Evolutionary conservation across 2,888 invertebrate genomes (phyloP).

Genomic region (Tenthredo mesomela): DNA sequence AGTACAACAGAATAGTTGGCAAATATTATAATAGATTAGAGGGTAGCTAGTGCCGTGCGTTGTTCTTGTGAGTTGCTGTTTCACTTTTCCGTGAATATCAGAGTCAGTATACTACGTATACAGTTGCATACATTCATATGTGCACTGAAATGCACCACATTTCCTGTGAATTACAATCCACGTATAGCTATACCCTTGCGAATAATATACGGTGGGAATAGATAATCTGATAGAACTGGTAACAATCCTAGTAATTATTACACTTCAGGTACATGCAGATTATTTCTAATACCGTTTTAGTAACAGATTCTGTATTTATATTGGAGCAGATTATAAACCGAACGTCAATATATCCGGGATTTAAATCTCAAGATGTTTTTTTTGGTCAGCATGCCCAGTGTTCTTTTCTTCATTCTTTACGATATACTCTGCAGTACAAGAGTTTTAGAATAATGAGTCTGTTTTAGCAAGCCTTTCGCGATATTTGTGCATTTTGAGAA

Average conservation of each 20-base stretch:
- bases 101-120: background rate
- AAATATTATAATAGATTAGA: constrained; percentile 39
- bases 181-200: background rate
- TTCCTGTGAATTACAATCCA: background rate
- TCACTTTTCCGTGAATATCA: background rate
- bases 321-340: background rate
- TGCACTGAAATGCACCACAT: constrained; percentile 8
- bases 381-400: background rate
- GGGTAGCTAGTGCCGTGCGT: constrained; percentile 12
- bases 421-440: background rate
- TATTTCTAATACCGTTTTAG: background rate
- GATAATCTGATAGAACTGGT: background rate
- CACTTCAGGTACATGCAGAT: background rate
- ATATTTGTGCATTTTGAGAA: background rate
- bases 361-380: background rate
- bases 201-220: background rate
- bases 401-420: background rate
- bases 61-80: constrained; percentile 19
- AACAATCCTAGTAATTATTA: background rate
- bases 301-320: background rate
- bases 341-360: background rate
- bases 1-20: constrained; percentile 25
- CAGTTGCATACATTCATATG: background rate
- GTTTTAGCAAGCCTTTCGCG: background rate
- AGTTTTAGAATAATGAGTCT: background rate